phyloP scores from a whole-genome alignment of 2,113 vertebrate species.

The Passer domesticus region DNA sequence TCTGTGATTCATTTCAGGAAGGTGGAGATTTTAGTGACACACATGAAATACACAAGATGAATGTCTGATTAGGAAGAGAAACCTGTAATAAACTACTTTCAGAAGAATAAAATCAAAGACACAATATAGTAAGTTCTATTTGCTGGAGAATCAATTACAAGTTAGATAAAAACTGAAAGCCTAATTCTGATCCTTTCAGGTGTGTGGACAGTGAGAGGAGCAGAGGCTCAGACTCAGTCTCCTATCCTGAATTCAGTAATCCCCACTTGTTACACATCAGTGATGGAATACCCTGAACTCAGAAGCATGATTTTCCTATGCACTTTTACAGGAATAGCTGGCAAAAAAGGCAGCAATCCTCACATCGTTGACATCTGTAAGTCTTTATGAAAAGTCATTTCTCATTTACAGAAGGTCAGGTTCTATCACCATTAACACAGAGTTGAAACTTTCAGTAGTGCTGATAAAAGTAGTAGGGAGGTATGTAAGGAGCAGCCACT shows the following conservation, averaged over 20 bases:
- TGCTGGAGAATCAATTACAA: background rate
- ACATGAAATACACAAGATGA: slow-evolving; percentile 33
- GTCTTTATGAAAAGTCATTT: background rate
- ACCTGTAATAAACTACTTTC: slow-evolving; percentile 3
- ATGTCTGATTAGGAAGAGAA: slow-evolving; percentile 35
- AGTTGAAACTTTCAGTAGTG: background rate
- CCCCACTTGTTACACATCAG: background rate
- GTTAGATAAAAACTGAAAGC: background rate
- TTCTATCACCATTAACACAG: background rate
- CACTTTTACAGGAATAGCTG: background rate
- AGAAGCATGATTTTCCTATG: background rate
- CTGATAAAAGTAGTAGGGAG: background rate
- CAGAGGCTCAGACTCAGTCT: background rate
- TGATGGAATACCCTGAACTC: background rate
- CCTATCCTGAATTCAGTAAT: background rate
- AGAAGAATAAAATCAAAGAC: background rate
- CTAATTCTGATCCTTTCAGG: background rate
- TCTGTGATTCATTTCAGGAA: slow-evolving; percentile 7
- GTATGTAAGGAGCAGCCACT: background rate
- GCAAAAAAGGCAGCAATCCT: background rate
- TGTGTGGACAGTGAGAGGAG: background rate
- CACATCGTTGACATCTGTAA: background rate
- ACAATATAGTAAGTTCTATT: background rate
- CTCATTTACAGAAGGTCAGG: background rate
- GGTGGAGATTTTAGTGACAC: background rate